These are phyloP conservation scores for Theristicus caerulescens DNA, from an alignment of 2,113 vertebrate genomes.

Conservation along the genomic window DNA sequence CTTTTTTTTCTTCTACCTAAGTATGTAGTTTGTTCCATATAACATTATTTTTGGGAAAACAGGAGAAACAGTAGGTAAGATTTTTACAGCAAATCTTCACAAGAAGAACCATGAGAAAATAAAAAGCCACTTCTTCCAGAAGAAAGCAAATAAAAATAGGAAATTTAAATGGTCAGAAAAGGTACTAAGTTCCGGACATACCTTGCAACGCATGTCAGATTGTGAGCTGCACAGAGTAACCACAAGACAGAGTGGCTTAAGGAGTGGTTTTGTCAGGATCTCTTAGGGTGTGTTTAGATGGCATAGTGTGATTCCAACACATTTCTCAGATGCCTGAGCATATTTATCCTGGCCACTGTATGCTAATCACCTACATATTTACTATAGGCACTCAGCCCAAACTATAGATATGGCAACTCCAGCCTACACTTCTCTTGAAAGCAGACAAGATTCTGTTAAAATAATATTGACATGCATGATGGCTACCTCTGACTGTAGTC, in stretches of 20 bases:
- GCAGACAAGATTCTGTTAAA: background rate
- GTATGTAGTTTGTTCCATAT: background rate
- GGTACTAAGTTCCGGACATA: background rate
- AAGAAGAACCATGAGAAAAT: background rate
- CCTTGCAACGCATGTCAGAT: background rate
- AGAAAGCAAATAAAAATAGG: background rate
- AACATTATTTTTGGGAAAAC: background rate
- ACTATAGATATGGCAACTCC: background rate
- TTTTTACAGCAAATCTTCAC: background rate
- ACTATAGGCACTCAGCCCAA: background rate
- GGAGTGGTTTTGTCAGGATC: background rate
- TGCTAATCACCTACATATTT: background rate
- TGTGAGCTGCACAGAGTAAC: background rate
- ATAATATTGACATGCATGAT: background rate
- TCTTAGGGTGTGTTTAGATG: slow-evolving; percentile 4
- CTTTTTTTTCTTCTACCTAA: background rate
- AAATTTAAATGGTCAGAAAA: background rate
- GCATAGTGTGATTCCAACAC: background rate
- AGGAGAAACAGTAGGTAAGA: background rate
- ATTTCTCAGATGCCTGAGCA: slow-evolving; percentile 25
- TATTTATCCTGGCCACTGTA: background rate
- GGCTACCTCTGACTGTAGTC: background rate
- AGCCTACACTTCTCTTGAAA: background rate
- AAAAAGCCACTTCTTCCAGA: background rate
- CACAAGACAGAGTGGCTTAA: background rate